Evolutionary conservation across 2,797 vertebrate species (phyloP).

Genomic region (Otolemur crassicaudatus): DNA sequence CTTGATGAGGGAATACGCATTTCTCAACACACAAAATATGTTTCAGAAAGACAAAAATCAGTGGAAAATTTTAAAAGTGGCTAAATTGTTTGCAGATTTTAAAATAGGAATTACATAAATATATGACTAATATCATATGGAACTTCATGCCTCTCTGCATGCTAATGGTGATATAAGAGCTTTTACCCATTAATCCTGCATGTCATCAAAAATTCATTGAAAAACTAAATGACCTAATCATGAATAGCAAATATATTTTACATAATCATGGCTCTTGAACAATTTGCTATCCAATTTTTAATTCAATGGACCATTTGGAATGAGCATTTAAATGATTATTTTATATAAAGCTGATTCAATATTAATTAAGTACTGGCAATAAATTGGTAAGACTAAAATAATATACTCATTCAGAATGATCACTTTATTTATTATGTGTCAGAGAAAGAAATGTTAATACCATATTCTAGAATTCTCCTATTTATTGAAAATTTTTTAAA

Average conservation of each 20-base stretch:
- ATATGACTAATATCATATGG: background rate
- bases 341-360: background rate
- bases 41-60: background rate
- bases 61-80: background rate
- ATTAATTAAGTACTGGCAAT: background rate
- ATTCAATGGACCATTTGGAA: background rate
- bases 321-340: background rate
- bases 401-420: background rate
- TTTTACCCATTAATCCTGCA: background rate
- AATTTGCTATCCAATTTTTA: background rate
- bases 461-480: background rate
- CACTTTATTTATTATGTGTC: background rate
- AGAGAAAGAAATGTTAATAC: background rate
- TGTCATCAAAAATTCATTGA: background rate
- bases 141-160: background rate
- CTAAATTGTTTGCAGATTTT: background rate
- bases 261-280: background rate
- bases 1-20: background rate
- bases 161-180: background rate
- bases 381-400: background rate
- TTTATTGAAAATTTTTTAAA: background rate
- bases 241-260: conserved; percentile 17
- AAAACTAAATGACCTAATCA: background rate
- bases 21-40: background rate
- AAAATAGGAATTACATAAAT: conserved; percentile 1